Percentiles rank a stretch among this genome's conserved stretches.
phyloP scores from a whole-genome alignment of 2,888 invertebrate genomes.

The Hirtodrosophila trivittata region DNA sequence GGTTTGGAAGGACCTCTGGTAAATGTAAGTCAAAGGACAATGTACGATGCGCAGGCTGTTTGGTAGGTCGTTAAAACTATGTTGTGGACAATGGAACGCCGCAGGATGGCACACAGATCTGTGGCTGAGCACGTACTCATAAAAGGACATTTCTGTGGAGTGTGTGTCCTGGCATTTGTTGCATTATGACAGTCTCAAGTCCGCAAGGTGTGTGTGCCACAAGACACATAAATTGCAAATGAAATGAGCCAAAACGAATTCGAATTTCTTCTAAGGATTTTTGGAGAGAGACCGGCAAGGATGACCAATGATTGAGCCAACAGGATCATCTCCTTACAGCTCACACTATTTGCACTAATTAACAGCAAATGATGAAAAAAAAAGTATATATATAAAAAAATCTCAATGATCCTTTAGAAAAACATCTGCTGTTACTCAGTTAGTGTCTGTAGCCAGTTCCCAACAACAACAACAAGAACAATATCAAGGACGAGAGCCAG shows the following conservation, averaged over 20 bases:
- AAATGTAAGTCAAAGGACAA: constrained; percentile 30
- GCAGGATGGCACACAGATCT: constrained; percentile 43
- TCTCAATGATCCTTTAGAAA: constrained; percentile 18
- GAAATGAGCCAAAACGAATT: constrained; percentile 82
- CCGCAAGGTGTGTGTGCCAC: constrained; percentile 59
- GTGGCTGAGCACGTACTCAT: constrained; percentile 59
- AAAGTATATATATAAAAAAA: constrained; percentile 14
- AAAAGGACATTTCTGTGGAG: constrained; percentile 42
- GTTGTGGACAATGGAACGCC: constrained; percentile 52
- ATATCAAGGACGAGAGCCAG: constrained; percentile 35
- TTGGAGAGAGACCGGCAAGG: constrained; percentile 1
- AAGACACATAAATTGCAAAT: constrained; percentile 80
- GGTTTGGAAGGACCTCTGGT: constrained; percentile 30
- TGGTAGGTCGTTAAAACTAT: constrained; percentile 69
- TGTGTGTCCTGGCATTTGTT: constrained; percentile 31
- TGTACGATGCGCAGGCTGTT: constrained; percentile 63
- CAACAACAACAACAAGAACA: constrained; percentile 37
- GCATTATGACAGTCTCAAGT: constrained; percentile 66
- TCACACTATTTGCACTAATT: constrained; percentile 60
- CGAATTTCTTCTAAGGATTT: constrained; percentile 24
- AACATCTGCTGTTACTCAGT: constrained; percentile 54
- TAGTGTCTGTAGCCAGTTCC: constrained; percentile 11
- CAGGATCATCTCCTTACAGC: constrained; percentile 14
- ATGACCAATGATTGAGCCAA: constrained; percentile 18
- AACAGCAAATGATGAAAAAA: constrained; percentile 64